Evolutionary conservation across 2,888 invertebrate species (phyloP).

Genomic region (Tetragonisca angustula): DNA sequence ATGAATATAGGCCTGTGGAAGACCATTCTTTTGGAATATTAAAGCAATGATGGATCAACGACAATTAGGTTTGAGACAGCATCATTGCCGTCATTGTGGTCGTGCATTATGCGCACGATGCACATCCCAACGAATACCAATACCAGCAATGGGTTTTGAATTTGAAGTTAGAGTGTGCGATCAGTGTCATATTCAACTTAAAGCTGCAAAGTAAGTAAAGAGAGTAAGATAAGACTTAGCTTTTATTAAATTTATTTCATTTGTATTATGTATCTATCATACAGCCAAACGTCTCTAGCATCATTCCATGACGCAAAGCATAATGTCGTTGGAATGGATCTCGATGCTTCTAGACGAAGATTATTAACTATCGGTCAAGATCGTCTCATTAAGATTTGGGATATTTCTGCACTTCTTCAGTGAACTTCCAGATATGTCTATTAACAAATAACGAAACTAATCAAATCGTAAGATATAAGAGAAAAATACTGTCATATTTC

Average conservation of each 20-base stretch:
- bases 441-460: conserved; percentile 57
- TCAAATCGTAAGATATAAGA: conserved; percentile 63
- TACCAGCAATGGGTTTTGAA: conserved; percentile 99
- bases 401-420: conserved; percentile 88
- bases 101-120: conserved; percentile 97
- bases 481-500: conserved; percentile 55
- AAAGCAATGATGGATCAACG: conserved; percentile 99
- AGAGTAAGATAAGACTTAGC: too few relatives aligned
- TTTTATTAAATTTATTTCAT: neutral
- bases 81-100: conserved; percentile 97
- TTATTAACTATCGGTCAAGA: conserved; percentile 98
- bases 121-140: conserved; percentile 93
- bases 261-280: conserved; percentile 20
- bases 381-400: conserved; percentile 97
- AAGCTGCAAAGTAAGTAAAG: conserved; percentile 92
- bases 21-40: conserved; percentile 99
- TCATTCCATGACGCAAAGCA: conserved; percentile 98
- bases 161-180: conserved; percentile 98
- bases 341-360: conserved; percentile 94
- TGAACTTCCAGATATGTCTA: conserved; percentile 71
- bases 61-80: conserved; percentile 95
- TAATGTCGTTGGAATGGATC: conserved; percentile 93
- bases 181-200: conserved; percentile 92
- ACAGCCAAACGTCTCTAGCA: conserved; percentile 95
- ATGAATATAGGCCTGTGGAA: conserved; percentile 91